Conservation (phyloP, 2,888 invertebrate species). For the Toxonevra muliebris region DNA sequence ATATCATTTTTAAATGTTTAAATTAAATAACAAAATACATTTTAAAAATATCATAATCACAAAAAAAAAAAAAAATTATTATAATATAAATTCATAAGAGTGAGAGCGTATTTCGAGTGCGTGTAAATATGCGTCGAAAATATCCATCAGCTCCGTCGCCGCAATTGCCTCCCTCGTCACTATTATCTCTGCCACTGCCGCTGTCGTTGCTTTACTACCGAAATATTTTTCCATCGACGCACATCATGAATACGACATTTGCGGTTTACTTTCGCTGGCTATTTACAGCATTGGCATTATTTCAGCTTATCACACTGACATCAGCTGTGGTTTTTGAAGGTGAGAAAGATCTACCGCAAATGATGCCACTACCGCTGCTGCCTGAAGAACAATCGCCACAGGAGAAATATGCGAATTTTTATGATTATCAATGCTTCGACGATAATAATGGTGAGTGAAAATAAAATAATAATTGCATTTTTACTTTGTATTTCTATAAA, state of each 20-base stretch:
- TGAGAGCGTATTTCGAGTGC: too few species aligned
- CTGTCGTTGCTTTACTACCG: not conserved
- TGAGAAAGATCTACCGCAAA: too few species aligned
- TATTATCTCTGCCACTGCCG: not conserved
- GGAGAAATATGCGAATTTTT: not conserved
- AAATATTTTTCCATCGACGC: too few species aligned
- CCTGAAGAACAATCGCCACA: not conserved
- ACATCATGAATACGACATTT: not conserved
- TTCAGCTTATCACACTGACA: not conserved
- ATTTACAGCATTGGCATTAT: not conserved
- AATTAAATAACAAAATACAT: too few species aligned
- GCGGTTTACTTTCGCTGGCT: constrained; percentile 1
- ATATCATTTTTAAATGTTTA: too few species aligned
- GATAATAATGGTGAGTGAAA: not conserved
- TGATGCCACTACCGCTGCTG: not conserved
- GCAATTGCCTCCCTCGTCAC: not conserved
- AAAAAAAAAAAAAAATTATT: too few species aligned
- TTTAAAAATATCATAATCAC: too few species aligned
- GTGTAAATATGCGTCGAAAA: too few species aligned
- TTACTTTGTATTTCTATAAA: too few species aligned
- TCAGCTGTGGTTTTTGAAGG: too few species aligned
- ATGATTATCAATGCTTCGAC: not conserved
- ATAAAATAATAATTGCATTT: not conserved
- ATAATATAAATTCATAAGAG: too few species aligned
- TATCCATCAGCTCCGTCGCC: not conserved